Conservation (phyloP, 2,888 invertebrate genomes). For the Leptinotarsa haldemani region DNA sequence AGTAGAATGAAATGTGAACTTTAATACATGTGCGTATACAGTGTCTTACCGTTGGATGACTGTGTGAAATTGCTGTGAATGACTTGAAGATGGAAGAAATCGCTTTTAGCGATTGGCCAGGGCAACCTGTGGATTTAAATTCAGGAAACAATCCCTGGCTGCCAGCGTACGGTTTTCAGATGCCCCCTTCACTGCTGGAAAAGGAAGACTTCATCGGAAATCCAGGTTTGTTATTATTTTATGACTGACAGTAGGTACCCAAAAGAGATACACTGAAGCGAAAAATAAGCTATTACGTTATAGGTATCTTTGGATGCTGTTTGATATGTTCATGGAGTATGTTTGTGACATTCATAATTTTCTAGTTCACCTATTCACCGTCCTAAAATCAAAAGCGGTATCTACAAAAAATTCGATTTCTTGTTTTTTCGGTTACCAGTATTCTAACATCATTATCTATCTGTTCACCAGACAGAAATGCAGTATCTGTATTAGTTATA, state of each 20-base stretch:
- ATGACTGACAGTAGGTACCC: neutral
- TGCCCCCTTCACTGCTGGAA: constrained; percentile 70
- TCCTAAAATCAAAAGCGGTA: too few relatives aligned
- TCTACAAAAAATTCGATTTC: too few relatives aligned
- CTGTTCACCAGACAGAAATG: too few relatives aligned
- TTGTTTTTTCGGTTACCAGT: too few relatives aligned
- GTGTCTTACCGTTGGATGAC: constrained; percentile 48
- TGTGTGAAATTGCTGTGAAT: constrained; percentile 57
- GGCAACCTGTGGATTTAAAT: constrained; percentile 69
- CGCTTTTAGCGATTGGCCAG: constrained; percentile 74
- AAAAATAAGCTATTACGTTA: too few relatives aligned
- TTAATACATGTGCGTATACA: constrained; percentile 11
- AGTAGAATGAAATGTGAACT: constrained; percentile 23
- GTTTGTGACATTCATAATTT: too few relatives aligned
- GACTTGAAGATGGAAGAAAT: constrained; percentile 69
- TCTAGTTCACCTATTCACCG: too few relatives aligned
- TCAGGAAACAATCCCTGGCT: constrained; percentile 80
- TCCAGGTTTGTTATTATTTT: constrained; percentile 69
- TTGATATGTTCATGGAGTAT: too few relatives aligned
- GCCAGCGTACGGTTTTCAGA: constrained; percentile 83
- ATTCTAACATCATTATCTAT: too few relatives aligned
- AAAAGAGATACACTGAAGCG: too few relatives aligned
- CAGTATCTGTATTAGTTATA: too few relatives aligned
- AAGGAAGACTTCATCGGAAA: constrained; percentile 73
- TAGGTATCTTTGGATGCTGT: too few relatives aligned